These are phyloP conservation scores for Lepilemur ruficaudatus DNA, from an alignment of 2,797 vertebrate species.

Conservation along the genomic window DNA sequence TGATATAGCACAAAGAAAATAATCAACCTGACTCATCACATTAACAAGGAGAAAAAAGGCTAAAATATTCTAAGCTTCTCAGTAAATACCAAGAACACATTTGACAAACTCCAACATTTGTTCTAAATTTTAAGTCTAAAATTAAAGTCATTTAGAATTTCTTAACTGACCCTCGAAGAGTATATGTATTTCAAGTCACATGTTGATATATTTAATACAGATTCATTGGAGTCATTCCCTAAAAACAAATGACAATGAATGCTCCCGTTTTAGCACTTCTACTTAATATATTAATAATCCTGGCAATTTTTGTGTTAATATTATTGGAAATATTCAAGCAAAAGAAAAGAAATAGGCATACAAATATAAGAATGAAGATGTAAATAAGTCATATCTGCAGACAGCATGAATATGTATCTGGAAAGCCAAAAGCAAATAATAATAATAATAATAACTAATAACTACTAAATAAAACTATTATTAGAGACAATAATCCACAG, in stretches of 20 bases:
- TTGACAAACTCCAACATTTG: constrained; percentile 10
- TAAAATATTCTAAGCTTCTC: background rate
- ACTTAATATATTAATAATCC: background rate
- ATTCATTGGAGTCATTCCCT: background rate
- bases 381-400: constrained; percentile 10
- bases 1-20: background rate
- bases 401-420: background rate
- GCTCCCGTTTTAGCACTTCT: background rate
- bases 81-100: background rate
- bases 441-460: too few species aligned
- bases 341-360: background rate
- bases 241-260: background rate
- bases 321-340: background rate
- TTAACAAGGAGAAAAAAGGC: background rate
- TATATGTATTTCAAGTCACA: background rate
- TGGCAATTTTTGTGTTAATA: background rate
- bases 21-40: background rate
- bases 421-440: background rate
- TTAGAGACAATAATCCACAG: background rate
- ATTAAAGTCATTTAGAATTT: constrained; percentile 10
- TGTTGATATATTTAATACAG: background rate
- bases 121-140: constrained; percentile 21
- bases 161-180: background rate
- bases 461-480: background rate
- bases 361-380: constrained; percentile 14